These are phyloP conservation scores for Platanista minor DNA, from an alignment of 2,113 vertebrate species.

Conservation along the genomic window DNA sequence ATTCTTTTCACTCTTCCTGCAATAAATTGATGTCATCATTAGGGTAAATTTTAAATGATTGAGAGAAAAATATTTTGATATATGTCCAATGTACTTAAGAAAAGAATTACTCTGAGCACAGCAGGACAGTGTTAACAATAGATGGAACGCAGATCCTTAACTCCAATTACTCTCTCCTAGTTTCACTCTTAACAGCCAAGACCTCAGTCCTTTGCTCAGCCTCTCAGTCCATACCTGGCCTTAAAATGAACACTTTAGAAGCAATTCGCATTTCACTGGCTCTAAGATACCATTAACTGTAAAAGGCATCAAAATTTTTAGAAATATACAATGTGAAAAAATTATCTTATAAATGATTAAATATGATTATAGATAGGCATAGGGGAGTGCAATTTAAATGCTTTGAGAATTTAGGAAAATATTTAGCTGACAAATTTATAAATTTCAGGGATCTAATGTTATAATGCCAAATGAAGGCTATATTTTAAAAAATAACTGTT, in stretches of 20 bases:
- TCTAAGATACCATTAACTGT: not conserved
- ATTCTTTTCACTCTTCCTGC: not conserved
- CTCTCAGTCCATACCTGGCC: rapidly evolving
- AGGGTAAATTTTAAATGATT: not conserved
- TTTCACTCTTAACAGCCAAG: not conserved
- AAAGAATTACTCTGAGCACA: not conserved
- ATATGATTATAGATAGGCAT: not conserved
- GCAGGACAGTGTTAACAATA: not conserved
- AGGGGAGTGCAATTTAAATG: not conserved
- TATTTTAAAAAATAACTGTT: not conserved
- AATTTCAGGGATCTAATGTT: not conserved
- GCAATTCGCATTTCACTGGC: not conserved
- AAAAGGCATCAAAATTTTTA: not conserved
- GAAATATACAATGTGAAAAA: not conserved
- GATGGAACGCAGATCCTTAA: not conserved
- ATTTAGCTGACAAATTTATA: not conserved
- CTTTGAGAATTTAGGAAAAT: not conserved
- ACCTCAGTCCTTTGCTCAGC: not conserved
- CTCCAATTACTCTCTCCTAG: not conserved
- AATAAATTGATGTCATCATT: not conserved
- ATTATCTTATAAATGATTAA: not conserved
- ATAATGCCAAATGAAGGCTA: not conserved
- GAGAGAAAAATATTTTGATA: not conserved
- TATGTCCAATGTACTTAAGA: not conserved
- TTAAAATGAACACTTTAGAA: not conserved